Conservation (phyloP, 2,797 vertebrate species). For the Aphelocoma californica region DNA sequence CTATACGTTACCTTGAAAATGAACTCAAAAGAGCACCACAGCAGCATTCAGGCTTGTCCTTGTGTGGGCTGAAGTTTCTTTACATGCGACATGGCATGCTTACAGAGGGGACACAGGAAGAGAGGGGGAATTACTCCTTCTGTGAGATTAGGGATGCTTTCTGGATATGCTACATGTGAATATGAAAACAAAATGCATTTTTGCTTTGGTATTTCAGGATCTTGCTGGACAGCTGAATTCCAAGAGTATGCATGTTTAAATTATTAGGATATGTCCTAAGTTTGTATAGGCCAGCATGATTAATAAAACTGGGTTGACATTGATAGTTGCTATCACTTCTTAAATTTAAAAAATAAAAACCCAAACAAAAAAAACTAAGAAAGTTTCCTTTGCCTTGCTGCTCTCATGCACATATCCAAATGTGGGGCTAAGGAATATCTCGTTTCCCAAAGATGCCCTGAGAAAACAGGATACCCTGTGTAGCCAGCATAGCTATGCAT, state of each 20-base stretch:
- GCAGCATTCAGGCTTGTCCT: neutral
- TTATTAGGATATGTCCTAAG: neutral
- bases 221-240: neutral
- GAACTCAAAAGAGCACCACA: neutral
- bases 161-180: neutral
- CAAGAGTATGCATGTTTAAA: neutral
- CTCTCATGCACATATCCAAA: neutral
- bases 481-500: neutral
- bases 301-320: neutral
- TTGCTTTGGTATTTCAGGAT: neutral
- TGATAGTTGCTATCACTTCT: neutral
- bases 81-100: rapidly evolving
- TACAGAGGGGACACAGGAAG: rapidly evolving
- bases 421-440: neutral
- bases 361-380: neutral
- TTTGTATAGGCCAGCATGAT: neutral
- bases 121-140: neutral
- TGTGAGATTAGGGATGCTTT: neutral
- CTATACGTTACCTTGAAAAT: neutral
- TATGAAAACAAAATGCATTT: neutral
- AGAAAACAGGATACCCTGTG: neutral
- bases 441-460: neutral
- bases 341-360: neutral
- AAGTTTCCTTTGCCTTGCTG: neutral
- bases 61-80: neutral